Percentiles rank a stretch among this genome's conserved stretches.
These are phyloP conservation scores for Buathra laborator DNA, from an alignment of 2,888 invertebrate genomes.

Conservation along the genomic window DNA sequence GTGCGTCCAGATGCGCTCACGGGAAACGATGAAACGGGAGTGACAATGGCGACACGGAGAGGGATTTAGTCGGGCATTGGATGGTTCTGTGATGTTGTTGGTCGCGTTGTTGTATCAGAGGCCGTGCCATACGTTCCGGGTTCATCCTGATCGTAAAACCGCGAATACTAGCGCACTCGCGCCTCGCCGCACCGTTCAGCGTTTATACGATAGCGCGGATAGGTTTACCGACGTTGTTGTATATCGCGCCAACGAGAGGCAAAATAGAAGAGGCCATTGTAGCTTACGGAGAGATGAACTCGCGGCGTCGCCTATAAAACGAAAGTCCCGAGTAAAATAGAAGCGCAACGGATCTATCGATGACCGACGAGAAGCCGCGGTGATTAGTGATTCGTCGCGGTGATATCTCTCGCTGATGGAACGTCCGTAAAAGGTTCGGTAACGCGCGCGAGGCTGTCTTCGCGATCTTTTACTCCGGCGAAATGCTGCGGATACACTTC, in stretches of 20 bases:
- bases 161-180: constrained; percentile 53
- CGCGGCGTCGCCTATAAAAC: constrained; percentile 66
- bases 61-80: constrained; percentile 32
- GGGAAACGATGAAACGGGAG: constrained; percentile 48
- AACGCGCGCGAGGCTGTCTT: constrained; percentile 45
- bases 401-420: constrained; percentile 53
- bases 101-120: constrained; percentile 60
- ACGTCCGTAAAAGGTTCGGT: constrained; percentile 67
- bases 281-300: constrained; percentile 11
- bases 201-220: constrained; percentile 7
- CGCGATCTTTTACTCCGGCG: constrained; percentile 29
- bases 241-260: background rate
- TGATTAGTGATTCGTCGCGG: constrained; percentile 73
- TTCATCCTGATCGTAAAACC: constrained; percentile 72
- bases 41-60: constrained; percentile 12
- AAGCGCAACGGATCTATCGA: constrained; percentile 70
- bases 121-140: constrained; percentile 67
- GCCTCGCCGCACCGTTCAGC: constrained; percentile 36
- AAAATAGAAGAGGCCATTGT: background rate
- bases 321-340: constrained; percentile 67
- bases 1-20: constrained; percentile 40
- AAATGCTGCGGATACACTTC: background rate
- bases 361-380: constrained; percentile 60
- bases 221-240: background rate
- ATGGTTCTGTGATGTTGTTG: constrained; percentile 48